Evolutionary conservation across 1,140 invertebrate genomes (phyloP).

Genomic region (Solen grandis): DNA sequence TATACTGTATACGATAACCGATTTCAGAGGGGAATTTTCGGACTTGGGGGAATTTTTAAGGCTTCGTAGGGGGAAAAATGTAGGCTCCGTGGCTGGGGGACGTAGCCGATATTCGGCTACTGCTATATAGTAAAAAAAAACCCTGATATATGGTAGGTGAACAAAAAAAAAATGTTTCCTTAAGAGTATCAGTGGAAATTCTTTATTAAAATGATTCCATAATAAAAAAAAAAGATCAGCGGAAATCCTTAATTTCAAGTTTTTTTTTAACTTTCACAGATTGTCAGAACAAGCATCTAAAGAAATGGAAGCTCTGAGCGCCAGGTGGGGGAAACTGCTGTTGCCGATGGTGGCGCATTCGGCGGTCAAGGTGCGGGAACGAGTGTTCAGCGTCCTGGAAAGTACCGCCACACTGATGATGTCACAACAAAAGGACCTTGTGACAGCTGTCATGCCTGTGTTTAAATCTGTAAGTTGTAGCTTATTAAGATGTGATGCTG

Average conservation of each 20-base stretch:
- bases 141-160: background rate
- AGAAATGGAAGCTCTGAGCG: slow-evolving; percentile 57
- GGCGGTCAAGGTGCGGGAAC: slow-evolving; percentile 65
- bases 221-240: too few species aligned
- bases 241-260: background rate
- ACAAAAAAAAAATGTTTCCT: background rate
- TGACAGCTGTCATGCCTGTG: slow-evolving; percentile 50
- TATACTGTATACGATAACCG: too few species aligned
- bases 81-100: too few species aligned
- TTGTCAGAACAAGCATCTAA: slow-evolving; percentile 63
- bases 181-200: background rate
- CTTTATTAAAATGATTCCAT: background rate
- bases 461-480: slow-evolving; percentile 59
- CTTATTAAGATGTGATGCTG: too few species aligned
- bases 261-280: slow-evolving; percentile 42
- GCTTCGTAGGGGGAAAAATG: too few species aligned
- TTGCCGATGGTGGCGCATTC: slow-evolving; percentile 61
- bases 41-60: too few species aligned
- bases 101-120: too few species aligned
- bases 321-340: slow-evolving; percentile 66
- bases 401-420: slow-evolving; percentile 48
- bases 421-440: slow-evolving; percentile 51
- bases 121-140: background rate
- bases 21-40: too few species aligned
- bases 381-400: slow-evolving; percentile 60